These are phyloP conservation scores for Sorex fumeus DNA, from an alignment of 2,113 vertebrate genomes.

Conservation along the genomic window DNA sequence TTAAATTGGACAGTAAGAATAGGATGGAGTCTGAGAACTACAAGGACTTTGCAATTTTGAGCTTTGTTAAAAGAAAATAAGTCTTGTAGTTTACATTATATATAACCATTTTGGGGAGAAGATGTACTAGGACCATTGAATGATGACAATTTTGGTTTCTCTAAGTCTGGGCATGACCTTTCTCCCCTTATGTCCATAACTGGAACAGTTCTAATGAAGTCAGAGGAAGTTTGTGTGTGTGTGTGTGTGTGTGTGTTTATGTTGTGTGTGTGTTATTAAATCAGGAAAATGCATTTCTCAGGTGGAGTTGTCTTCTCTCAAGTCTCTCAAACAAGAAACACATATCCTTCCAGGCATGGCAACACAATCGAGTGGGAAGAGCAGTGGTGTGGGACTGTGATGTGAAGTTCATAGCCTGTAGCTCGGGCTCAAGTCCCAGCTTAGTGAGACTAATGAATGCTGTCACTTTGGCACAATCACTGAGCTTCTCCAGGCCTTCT, in stretches of 20 bases:
- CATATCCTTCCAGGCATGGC: neutral
- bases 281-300: constrained; percentile 22
- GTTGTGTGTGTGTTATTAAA: neutral
- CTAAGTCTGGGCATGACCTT: neutral
- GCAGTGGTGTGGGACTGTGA: neutral
- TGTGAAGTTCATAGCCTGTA: neutral
- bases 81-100: neutral
- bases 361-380: neutral
- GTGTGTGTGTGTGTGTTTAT: too few relatives aligned
- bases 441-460: neutral
- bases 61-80: neutral
- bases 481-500: constrained; percentile 34
- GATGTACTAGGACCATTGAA: neutral
- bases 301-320: neutral
- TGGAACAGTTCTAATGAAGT: neutral
- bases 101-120: neutral
- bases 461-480: constrained; percentile 69
- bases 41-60: constrained; percentile 63
- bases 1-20: constrained; percentile 15
- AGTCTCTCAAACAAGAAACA: constrained; percentile 3
- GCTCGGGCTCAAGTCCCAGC: neutral
- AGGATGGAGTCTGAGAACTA: constrained; percentile 20
- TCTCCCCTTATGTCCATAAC: neutral
- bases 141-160: neutral
- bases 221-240: neutral